Percentiles rank a stretch among this genome's conserved stretches.
These are phyloP conservation scores for Orycteropus afer DNA, from an alignment of 2,113 vertebrate genomes.

Conservation along the genomic window DNA sequence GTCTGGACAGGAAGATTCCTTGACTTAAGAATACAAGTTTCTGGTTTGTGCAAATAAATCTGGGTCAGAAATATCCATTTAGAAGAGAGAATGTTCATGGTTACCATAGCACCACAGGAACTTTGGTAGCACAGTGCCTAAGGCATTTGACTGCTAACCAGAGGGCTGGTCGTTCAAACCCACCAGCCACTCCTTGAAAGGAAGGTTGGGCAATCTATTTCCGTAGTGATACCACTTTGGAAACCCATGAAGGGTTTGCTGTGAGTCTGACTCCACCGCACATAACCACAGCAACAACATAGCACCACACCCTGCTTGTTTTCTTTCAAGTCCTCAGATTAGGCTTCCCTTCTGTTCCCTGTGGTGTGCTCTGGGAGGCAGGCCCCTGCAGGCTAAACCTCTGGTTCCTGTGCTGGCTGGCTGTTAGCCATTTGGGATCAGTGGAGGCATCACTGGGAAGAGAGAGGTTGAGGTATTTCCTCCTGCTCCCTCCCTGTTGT, in stretches of 20 bases:
- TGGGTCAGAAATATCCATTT: not conserved
- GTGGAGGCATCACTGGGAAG: not conserved
- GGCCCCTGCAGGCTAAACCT: not conserved
- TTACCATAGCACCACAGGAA: rapidly evolving
- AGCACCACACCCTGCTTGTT: not conserved
- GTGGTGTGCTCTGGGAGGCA: not conserved
- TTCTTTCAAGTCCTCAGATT: not conserved
- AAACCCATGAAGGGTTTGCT: no score
- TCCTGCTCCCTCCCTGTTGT: not conserved
- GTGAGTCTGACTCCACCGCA: no score
- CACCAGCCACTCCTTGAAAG: no score
- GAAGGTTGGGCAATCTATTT: no score
- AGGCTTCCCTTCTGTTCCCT: not conserved
- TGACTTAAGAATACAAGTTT: not conserved
- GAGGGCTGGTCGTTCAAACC: no score
- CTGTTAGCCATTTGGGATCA: not conserved
- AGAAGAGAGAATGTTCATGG: not conserved
- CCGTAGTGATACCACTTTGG: no score
- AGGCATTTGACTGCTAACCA: no score
- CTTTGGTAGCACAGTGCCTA: no score
- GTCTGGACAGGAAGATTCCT: not conserved
- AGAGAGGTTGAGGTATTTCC: not conserved
- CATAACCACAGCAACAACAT: no score
- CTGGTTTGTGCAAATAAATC: not conserved
- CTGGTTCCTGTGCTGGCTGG: not conserved